Base-by-base conservation (phyloP, 2,888 invertebrate genomes). In the Charanyca ferruginea region DNA sequence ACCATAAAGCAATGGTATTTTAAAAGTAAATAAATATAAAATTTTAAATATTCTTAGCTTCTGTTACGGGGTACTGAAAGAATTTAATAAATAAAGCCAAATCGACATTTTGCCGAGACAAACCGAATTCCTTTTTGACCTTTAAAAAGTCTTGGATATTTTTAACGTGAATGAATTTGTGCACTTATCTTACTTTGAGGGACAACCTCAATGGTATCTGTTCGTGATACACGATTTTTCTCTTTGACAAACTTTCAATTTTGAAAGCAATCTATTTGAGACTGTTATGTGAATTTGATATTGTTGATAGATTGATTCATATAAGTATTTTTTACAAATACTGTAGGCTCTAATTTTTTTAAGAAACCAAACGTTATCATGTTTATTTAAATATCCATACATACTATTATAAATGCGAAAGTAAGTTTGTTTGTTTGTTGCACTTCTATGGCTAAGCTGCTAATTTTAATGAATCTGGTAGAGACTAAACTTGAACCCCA, bases 1-100 rank as follows among this genome's bases (percentile, higher is more conserved):
- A 84, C 80, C 81, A 62, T 72, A 54, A n/a, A 65, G 61, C 73
- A 60, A 53, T 81, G 84, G 85, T 79, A 85, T 88, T 88, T 84
- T 82, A 70, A 73, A 81, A 74, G 77, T 83, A 77, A 75, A 85
- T 79, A 81, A 28, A 55, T 65, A 69, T 76, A 77, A 58, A 68
- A 69, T 81, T 82, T 83, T 68, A 77, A 81, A 79, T 80, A 76
- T 82, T 72, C 76, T 68, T 81, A 64, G 51, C 74, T 66, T 79
- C 65, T 70, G 65, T 73, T 60, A 65, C 66, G 44, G 60, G 66
- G 64, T 22, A 76, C 60, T 74, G 51, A 32, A 69, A 73, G 81
- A 86, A 85, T 88, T 81, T 85, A 87, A 88, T 87, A 84, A 82
- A 79, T 82, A 73, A 69, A 68, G 77, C 49, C 59, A 64, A 79